These are phyloP conservation scores for Melipona bicolor DNA, from an alignment of 2,888 invertebrate genomes.

Conservation along the genomic window DNA sequence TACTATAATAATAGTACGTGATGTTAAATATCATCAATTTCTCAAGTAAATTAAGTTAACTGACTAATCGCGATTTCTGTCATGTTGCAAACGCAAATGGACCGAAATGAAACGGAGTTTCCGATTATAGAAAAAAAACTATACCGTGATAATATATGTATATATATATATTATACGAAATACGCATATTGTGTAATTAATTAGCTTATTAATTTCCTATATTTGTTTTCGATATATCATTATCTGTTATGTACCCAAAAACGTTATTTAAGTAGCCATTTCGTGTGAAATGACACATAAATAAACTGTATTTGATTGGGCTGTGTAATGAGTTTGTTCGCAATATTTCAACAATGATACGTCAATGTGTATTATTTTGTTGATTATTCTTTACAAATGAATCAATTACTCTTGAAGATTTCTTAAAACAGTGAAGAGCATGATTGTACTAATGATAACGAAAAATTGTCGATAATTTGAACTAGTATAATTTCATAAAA, in stretches of 20 bases:
- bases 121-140: not conserved
- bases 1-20: conserved; percentile 58
- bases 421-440: too few relatives aligned
- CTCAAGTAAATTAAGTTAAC: conserved; percentile 62
- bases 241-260: not conserved
- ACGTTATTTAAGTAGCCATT: not conserved
- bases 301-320: too few relatives aligned
- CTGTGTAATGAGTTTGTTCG: too few relatives aligned
- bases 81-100: conserved; percentile 15
- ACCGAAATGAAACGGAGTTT: conserved; percentile 49
- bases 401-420: too few relatives aligned
- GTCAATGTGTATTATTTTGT: too few relatives aligned
- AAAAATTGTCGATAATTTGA: too few relatives aligned
- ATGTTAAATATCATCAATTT: conserved; percentile 66
- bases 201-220: not conserved
- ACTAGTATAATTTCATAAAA: too few relatives aligned
- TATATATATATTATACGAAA: not conserved
- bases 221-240: not conserved
- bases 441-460: too few relatives aligned
- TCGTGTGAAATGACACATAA: too few relatives aligned
- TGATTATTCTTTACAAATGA: too few relatives aligned
- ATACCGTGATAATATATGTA: not conserved
- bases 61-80: conserved; percentile 38
- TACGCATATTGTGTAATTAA: conserved; percentile 1
- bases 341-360: too few relatives aligned